Evolutionary conservation across 2,888 invertebrate genomes (phyloP).

Genomic region (Brenthis daphne): DNA sequence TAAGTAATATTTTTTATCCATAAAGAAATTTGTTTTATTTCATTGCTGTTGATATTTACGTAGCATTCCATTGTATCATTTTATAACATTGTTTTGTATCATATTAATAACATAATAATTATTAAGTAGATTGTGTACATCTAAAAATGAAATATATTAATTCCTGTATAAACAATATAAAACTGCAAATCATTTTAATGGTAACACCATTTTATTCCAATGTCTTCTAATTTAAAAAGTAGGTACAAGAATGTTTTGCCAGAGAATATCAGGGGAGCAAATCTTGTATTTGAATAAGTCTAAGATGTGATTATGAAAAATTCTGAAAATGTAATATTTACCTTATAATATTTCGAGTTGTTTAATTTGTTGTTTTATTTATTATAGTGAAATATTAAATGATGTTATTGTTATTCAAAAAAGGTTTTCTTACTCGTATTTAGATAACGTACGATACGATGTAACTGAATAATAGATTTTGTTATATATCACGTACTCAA

Average conservation of each 20-base stretch:
- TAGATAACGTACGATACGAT: not conserved
- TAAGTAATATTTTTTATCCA: not conserved
- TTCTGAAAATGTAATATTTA: constrained; percentile 1
- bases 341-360: constrained; percentile 11
- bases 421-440: constrained; percentile 1
- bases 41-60: constrained; percentile 3
- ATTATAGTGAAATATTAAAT: constrained; percentile 16
- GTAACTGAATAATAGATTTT: not conserved
- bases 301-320: constrained; percentile 11
- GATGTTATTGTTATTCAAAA: constrained; percentile 3
- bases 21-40: not conserved
- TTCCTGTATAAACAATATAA: not conserved
- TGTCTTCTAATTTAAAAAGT: not conserved
- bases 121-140: not conserved
- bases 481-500: not conserved
- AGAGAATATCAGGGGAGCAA: not conserved
- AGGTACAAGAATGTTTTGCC: constrained; percentile 1
- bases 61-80: constrained; percentile 20
- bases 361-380: constrained; percentile 21
- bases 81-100: constrained; percentile 6
- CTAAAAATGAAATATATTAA: not conserved
- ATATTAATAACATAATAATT: constrained; percentile 1
- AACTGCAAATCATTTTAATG: not conserved
- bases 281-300: not conserved
- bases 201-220: not conserved